Base-by-base conservation (phyloP, 1,140 invertebrate species). In the Trachymyrmex cornetzi region DNA sequence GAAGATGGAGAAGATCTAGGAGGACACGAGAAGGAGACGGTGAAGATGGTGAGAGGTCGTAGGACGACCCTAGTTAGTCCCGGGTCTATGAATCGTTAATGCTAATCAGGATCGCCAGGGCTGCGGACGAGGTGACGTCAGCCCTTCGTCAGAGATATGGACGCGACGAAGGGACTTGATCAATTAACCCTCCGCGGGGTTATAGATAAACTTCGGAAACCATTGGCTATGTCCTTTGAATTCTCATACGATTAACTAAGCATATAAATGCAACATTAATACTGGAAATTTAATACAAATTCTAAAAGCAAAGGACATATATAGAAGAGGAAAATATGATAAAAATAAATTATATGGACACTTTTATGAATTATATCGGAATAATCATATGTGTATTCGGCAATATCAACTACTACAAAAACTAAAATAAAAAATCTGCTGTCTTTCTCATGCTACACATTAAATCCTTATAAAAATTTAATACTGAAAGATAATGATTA, bases 11-110 rank as follows among this genome's bases (percentile, higher is more conserved):
- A 86, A 88, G 74, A 81, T 38, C 64, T 67, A 63, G 66, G 67
- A 88, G 34, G 66, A 89, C 57, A 88, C 64, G 90, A 79, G 85
- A 86, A 88, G 89, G 82, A 88, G 77, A 64, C 59, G 77, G 91
- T 77, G 91, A 92, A 92, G 80, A 93, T 88, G 86, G 85, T 86
- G 87, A 91, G 75, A 93, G 91, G 89, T 92, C 87, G 92, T 88
- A 93, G 91, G 91, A 92, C 91, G 93, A 93, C 93, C 93, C 92
- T 93, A 91, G 92, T 93, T 93, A 93, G 89, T 92, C 87, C 88
- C 87, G 87, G 91, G 87, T 93, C 92, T 93, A 94, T 94, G 94
- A 94, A 94, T 94, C 92, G 91, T 94, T 94, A 94, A 94, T 94
- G 93, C 93, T 94, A 94, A 94, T 94, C 93, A 93, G 92, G 87